Conservation (phyloP, 2,113 vertebrate genomes). For the Dascyllus trimaculatus region DNA sequence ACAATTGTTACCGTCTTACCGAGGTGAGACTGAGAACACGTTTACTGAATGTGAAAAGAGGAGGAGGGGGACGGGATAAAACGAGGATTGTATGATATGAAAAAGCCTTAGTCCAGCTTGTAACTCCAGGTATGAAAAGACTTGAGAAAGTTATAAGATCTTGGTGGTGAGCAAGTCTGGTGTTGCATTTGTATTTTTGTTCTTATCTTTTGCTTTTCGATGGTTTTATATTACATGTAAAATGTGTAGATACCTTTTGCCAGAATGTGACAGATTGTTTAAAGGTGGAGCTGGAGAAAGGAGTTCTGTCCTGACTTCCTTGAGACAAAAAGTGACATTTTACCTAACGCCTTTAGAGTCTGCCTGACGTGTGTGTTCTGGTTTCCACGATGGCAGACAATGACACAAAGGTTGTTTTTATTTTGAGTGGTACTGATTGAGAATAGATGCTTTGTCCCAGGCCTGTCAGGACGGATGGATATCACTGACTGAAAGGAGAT, state of each 20-base stretch:
- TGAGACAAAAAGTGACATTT: constrained; percentile 10
- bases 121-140: constrained; percentile 57
- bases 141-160: constrained; percentile 52
- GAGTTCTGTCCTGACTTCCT: constrained; percentile 40
- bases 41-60: constrained; percentile 15
- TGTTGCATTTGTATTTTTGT: constrained; percentile 53
- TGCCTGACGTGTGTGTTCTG: constrained; percentile 33
- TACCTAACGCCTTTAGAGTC: constrained; percentile 56
- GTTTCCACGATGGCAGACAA: constrained; percentile 52
- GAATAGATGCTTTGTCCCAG: constrained; percentile 4
- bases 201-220: constrained; percentile 15
- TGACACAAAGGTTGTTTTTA: constrained; percentile 56
- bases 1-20: constrained; percentile 9
- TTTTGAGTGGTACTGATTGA: background rate
- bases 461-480: constrained; percentile 51
- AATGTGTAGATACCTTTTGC: constrained; percentile 73
- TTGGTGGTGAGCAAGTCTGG: constrained; percentile 60
- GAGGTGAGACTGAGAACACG: constrained; percentile 7
- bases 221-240: constrained; percentile 56
- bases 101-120: constrained; percentile 62
- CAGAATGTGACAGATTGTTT: constrained; percentile 69
- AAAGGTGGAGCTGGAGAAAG: constrained; percentile 51
- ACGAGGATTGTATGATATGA: constrained; percentile 55
- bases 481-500: constrained; percentile 27
- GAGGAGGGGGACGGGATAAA: background rate